Evolutionary conservation across 2,888 invertebrate genomes (phyloP).

Genomic region (Chaitophorus viminalis): DNA sequence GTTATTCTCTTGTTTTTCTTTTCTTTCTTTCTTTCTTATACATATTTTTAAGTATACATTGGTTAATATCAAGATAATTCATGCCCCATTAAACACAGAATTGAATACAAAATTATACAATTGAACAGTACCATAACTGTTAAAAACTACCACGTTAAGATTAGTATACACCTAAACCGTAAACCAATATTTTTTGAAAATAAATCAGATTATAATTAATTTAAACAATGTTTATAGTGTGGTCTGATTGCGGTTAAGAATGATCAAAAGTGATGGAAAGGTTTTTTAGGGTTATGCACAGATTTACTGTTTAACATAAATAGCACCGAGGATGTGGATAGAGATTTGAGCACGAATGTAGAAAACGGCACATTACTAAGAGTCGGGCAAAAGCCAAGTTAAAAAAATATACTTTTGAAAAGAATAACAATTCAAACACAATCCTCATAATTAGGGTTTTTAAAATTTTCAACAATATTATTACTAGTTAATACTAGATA

Average conservation of each 20-base stretch:
- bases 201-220: conserved; percentile 23
- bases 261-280: conserved; percentile 6
- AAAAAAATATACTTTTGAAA: conserved; percentile 55
- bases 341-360: conserved; percentile 34
- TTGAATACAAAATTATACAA: conserved; percentile 14
- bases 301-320: conserved; percentile 3
- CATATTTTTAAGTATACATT: neutral
- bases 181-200: conserved; percentile 25
- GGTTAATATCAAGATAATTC: neutral
- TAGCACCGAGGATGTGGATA: conserved; percentile 42
- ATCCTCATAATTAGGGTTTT: conserved; percentile 7
- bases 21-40: neutral
- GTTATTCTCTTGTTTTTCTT: neutral
- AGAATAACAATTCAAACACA: conserved; percentile 47
- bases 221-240: neutral
- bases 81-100: neutral
- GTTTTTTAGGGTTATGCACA: neutral
- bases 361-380: conserved; percentile 12
- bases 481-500: conserved; percentile 39
- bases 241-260: neutral
- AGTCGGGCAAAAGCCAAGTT: conserved; percentile 32
- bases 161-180: conserved; percentile 38
- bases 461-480: conserved; percentile 1
- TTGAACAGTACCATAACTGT: conserved; percentile 2
- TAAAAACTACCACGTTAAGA: conserved; percentile 33